These are phyloP conservation scores for Popillia japonica DNA, from an alignment of 1,140 invertebrate species.

Conservation along the genomic window DNA sequence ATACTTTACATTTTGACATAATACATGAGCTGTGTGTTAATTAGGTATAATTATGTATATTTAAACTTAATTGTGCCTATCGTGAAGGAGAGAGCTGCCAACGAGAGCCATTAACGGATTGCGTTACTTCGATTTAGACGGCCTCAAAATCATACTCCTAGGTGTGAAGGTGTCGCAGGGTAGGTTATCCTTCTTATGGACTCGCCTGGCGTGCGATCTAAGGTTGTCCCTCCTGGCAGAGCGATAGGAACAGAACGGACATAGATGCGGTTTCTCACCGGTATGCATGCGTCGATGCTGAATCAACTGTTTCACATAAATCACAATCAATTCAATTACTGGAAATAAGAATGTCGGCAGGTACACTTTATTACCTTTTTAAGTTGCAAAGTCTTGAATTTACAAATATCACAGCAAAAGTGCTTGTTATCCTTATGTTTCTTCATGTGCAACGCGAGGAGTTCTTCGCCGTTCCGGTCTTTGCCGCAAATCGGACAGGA, in stretches of 20 bases:
- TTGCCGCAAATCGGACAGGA: constrained; percentile 69
- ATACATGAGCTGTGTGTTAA: not conserved
- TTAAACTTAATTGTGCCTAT: not conserved
- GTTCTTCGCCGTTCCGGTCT: constrained; percentile 64
- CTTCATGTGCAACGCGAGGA: constrained; percentile 65
- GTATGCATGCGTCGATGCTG: constrained; percentile 67
- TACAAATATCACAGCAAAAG: constrained; percentile 68
- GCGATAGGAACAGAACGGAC: constrained; percentile 65
- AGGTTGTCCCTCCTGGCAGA: constrained; percentile 52
- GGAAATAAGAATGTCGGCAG: constrained; percentile 20
- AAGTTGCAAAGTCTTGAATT: constrained; percentile 66
- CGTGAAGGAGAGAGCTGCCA: not conserved
- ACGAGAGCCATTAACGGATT: not conserved
- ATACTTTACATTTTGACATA: not conserved
- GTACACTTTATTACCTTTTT: constrained; percentile 63
- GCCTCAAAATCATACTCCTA: constrained; percentile 61
- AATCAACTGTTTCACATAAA: constrained; percentile 53
- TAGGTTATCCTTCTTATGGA: constrained; percentile 67
- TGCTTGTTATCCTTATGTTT: constrained; percentile 66
- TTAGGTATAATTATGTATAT: not conserved
- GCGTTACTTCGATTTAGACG: constrained; percentile 46
- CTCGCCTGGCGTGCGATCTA: constrained; percentile 63
- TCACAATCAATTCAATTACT: constrained; percentile 36
- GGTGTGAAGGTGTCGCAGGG: constrained; percentile 66
- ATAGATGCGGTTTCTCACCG: constrained; percentile 63